Evolutionary conservation across 2,797 vertebrate genomes (phyloP).

Genomic region (Anniella stebbinsi): DNA sequence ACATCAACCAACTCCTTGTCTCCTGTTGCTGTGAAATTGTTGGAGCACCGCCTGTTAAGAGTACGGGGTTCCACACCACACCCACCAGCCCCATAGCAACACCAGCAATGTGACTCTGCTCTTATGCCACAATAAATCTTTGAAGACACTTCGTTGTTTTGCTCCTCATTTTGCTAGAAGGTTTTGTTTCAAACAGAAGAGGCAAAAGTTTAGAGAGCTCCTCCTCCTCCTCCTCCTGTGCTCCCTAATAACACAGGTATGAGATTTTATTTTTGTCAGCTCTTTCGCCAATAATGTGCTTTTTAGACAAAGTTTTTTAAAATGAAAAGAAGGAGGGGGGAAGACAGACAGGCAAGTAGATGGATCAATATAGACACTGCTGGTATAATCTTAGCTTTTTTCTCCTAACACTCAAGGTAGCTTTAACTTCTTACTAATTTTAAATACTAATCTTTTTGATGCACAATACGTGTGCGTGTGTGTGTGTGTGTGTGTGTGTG

Average conservation of each 20-base stretch:
- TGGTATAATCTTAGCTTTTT: conserved; percentile 32
- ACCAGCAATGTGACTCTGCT: conserved; percentile 44
- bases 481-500: not conserved
- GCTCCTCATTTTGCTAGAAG: not conserved
- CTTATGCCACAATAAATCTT: not conserved
- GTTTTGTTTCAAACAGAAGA: not conserved
- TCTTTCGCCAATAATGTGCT: not conserved
- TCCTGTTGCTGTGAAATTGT: not conserved
- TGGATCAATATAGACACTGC: conserved; percentile 27
- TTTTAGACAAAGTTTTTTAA: not conserved
- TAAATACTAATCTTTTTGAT: too few relatives aligned
- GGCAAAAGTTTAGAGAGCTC: not conserved
- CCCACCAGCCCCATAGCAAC: conserved; percentile 58
- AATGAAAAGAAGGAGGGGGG: not conserved
- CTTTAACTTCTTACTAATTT: not conserved
- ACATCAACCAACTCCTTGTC: not conserved
- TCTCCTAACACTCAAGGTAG: too few relatives aligned
- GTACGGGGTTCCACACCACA: not conserved
- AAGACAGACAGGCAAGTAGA: not conserved
- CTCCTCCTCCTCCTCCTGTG: not conserved
- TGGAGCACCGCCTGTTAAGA: not conserved
- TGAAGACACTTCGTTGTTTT: not conserved
- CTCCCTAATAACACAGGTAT: not conserved
- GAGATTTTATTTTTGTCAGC: not conserved
- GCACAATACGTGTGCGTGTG: too few relatives aligned